Evolutionary conservation across 2,797 vertebrate genomes (phyloP).

Genomic region (Cyprinella venusta): DNA sequence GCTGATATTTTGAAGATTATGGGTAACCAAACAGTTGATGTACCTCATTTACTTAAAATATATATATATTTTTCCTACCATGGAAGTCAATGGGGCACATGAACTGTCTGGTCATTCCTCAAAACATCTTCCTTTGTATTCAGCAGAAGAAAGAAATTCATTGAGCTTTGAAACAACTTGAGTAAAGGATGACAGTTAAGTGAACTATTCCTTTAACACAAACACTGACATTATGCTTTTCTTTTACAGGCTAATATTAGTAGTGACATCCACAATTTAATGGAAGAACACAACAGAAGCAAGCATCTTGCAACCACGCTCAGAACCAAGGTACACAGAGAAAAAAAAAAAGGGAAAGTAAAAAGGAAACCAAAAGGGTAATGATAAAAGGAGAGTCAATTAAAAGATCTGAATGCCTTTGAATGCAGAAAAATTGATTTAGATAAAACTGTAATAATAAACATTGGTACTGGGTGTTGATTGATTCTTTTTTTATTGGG

Average conservation of each 20-base stretch:
- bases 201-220: neutral
- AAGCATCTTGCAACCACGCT: conserved; percentile 47
- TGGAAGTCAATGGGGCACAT: too few species aligned
- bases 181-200: too few species aligned
- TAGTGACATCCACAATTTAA: conserved; percentile 40
- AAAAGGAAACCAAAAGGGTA: conserved; percentile 55
- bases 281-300: conserved; percentile 49
- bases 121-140: too few species aligned
- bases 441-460: conserved; percentile 70
- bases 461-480: conserved; percentile 74
- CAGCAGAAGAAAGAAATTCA: too few species aligned
- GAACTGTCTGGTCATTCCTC: too few species aligned
- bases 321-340: conserved; percentile 56
- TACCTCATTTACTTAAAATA: too few species aligned
- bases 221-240: conserved; percentile 48
- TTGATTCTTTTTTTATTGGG: conserved; percentile 66
- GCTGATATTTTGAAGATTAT: too few species aligned
- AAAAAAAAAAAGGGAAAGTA: conserved; percentile 30
- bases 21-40: too few species aligned
- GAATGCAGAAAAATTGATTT: conserved; percentile 69
- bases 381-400: conserved; percentile 62
- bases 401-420: conserved; percentile 69
- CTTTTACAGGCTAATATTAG: conserved; percentile 51
- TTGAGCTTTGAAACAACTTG: too few species aligned
- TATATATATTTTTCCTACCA: too few species aligned